Conservation (phyloP, 1,140 invertebrate species). For the Fopius arisanus region DNA sequence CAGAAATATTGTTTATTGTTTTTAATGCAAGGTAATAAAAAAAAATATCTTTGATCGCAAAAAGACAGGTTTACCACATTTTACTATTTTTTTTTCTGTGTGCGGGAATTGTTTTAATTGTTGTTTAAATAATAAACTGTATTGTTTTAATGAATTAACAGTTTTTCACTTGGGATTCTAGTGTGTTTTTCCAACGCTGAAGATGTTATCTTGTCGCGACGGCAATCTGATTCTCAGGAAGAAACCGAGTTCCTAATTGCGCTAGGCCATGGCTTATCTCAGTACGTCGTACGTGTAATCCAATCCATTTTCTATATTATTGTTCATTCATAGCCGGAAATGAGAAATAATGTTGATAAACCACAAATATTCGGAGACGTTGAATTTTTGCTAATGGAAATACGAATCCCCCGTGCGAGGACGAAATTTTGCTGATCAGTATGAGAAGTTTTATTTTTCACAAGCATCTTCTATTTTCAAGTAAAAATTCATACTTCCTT, state of each 20-base stretch:
- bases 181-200: no score
- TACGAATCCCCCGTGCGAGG: background rate
- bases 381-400: background rate
- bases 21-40: no score
- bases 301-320: background rate
- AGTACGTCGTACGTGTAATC: background rate
- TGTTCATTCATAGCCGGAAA: background rate
- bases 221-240: background rate
- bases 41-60: no score
- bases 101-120: no score
- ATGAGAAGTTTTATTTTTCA: background rate
- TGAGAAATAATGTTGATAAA: background rate
- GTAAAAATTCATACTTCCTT: no score
- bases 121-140: no score
- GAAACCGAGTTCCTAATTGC: background rate
- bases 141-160: no score
- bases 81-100: no score
- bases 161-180: no score
- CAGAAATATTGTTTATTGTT: no score
- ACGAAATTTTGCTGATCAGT: background rate
- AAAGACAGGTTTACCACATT: no score
- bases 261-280: slow-evolving; percentile 6
- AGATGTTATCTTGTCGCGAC: background rate
- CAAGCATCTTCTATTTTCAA: background rate
- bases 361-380: background rate